Percentiles rank a stretch among this genome's conserved stretches.
Conservation (phyloP, 2,113 vertebrate species). For the Empidonax traillii region DNA sequence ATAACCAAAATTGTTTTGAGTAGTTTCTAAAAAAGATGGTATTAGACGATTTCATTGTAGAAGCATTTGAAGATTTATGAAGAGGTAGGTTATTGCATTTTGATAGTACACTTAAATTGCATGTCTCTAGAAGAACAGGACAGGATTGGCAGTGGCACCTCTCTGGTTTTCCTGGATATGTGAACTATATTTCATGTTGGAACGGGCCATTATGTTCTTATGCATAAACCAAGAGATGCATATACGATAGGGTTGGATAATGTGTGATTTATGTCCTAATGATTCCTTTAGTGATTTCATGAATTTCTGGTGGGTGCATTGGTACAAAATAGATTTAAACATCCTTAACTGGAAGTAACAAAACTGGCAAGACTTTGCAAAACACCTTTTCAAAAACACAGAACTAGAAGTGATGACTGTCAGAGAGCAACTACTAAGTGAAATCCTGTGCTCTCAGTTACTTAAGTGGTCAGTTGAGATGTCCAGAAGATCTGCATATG, state of each 20-base stretch:
- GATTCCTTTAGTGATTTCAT: neutral
- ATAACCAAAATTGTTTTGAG: neutral
- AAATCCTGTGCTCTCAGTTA: neutral
- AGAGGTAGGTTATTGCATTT: neutral
- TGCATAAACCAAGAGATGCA: neutral
- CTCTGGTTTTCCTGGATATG: neutral
- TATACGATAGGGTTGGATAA: neutral
- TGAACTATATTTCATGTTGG: neutral
- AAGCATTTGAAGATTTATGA: neutral
- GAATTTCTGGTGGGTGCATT: neutral
- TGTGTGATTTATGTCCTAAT: neutral
- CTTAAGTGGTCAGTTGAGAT: neutral
- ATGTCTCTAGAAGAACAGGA: neutral
- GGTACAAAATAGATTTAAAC: neutral
- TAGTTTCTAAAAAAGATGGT: neutral
- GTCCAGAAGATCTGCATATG: neutral
- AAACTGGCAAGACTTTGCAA: neutral
- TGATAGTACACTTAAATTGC: neutral
- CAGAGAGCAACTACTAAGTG: neutral
- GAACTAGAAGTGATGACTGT: neutral
- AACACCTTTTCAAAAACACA: neutral
- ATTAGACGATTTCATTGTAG: neutral
- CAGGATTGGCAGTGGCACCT: neutral
- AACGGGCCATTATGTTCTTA: neutral
- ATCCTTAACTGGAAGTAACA: neutral